Base-by-base conservation (phyloP, 2,888 invertebrate genomes). In the Macrophya annulata region DNA sequence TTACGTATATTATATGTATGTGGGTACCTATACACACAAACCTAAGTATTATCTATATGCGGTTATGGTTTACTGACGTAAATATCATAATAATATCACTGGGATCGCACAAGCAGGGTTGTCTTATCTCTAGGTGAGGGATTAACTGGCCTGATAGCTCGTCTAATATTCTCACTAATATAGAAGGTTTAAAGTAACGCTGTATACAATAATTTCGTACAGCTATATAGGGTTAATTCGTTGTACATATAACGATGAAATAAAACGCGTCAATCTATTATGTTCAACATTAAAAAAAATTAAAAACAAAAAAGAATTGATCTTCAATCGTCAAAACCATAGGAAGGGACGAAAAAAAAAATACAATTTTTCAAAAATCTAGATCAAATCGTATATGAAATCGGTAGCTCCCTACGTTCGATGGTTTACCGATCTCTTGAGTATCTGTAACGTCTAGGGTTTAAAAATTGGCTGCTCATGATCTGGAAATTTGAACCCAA, bases 121-220 rank as follows among this genome's bases (percentile, higher is more conserved):
- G 65, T 68, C 82, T 85, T 85, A 85, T 85, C 85, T 65, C 45
- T n/a, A 25, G n/a, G 21, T 40, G 72, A 79, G 81, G 81, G 85
- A 85, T 85, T 85, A 85, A 71, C 82, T 81, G 45, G 71, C 85
- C 85, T 82, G 85, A 85, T 82, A 85, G 12, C 85, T 43, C 59
- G 51, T 81, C 59, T 81, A 85, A 85, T 85, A 85, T 82, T 85
- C 82, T 85, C 65, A 85, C 85, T 71, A 82, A 82, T 85, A 82
- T 40, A 72, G 62, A 48, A 82, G 40, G 31, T 82, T 48, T 48
- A 55, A 43, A 85, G 72, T 82, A 82, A 85, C 71, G 43, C 45
- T 15, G 59, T 40, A 51, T 17, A 81, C 4, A 72, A 31, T 15
- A 15, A 68, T 31, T 37, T 79, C 72, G n/a, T 40, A 72, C 40